Evolutionary conservation across 2,797 vertebrate genomes (phyloP).

Genomic region (Coilia nasus): DNA sequence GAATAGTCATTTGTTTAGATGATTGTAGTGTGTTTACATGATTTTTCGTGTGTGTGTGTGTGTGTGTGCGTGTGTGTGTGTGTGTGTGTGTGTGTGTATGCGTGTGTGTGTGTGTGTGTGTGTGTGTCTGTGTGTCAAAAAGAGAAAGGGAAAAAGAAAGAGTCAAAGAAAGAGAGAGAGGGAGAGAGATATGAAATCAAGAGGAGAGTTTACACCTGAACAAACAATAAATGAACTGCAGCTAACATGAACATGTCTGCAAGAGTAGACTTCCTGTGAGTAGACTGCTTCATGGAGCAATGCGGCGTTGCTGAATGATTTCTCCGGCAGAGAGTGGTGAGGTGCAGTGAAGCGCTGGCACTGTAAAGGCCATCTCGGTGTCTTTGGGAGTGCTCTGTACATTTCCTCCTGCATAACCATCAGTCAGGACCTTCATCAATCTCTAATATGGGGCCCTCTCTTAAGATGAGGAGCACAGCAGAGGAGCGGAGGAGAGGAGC

Average conservation of each 20-base stretch:
- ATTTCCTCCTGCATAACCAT: slow-evolving; percentile 1
- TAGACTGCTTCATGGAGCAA: not conserved
- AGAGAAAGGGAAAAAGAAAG: not conserved
- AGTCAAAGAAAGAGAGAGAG: not conserved
- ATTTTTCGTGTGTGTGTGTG: not conserved
- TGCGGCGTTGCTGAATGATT: not conserved
- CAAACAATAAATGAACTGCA: not conserved
- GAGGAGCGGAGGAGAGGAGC: too few relatives aligned
- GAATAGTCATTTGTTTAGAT: too few relatives aligned
- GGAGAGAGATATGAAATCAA: not conserved
- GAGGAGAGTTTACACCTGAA: not conserved
- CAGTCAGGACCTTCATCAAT: slow-evolving; percentile 1
- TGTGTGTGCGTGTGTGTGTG: slow-evolving; percentile 8
- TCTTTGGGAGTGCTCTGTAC: not conserved
- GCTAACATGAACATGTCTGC: slow-evolving; percentile 4
- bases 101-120: slow-evolving; percentile 20
- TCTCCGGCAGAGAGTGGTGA: not conserved
- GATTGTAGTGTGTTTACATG: too few relatives aligned
- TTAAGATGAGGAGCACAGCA: too few relatives aligned
- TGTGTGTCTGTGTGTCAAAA: slow-evolving; percentile 1
- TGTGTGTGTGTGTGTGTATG: slow-evolving; percentile 4
- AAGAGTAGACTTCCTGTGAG: not conserved
- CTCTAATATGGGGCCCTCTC: not conserved
- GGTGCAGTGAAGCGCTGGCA: not conserved
- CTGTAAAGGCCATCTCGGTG: not conserved